Evolutionary conservation across 2,888 invertebrate species (phyloP).

Genomic region (Salpingus planirostris): DNA sequence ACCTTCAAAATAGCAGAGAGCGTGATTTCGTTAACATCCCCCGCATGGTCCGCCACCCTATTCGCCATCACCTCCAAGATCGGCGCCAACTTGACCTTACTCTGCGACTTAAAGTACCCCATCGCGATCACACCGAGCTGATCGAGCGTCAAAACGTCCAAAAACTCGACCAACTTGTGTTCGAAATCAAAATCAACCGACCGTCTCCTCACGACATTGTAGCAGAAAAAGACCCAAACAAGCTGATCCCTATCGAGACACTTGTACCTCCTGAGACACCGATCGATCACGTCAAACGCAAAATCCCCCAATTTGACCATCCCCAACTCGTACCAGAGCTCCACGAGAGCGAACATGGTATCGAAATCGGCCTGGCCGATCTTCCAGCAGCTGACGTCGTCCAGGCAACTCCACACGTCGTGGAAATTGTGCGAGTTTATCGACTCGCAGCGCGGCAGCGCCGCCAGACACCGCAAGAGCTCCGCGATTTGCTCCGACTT

Average conservation of each 20-base stretch:
- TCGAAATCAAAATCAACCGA: conserved; percentile 59
- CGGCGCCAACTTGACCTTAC: conserved; percentile 48
- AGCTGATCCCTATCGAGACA: conserved; percentile 52
- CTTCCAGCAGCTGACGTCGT: conserved; percentile 50
- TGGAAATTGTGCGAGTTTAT: conserved; percentile 50
- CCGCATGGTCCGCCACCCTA: conserved; percentile 44
- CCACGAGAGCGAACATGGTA: conserved; percentile 49
- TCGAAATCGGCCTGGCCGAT: conserved; percentile 46
- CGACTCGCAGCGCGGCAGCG: conserved; percentile 47
- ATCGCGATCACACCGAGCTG: conserved; percentile 64
- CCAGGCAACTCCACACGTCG: conserved; percentile 59
- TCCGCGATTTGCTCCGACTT: conserved; percentile 49
- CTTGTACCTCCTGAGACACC: conserved; percentile 49
- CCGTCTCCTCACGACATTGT: conserved; percentile 51
- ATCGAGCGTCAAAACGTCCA: conserved; percentile 50
- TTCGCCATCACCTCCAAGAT: conserved; percentile 38
- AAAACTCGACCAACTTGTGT: conserved; percentile 43
- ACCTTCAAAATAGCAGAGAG: conserved; percentile 58
- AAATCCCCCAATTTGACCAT: conserved; percentile 46
- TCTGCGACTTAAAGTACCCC: conserved; percentile 71
- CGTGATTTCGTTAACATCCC: conserved; percentile 53
- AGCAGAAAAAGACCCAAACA: conserved; percentile 58
- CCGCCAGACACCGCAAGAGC: conserved; percentile 45
- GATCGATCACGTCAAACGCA: conserved; percentile 46
- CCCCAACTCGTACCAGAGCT: conserved; percentile 56